These are phyloP conservation scores for Acanthisitta chloris DNA, from an alignment of 2,113 vertebrate genomes.

Conservation along the genomic window DNA sequence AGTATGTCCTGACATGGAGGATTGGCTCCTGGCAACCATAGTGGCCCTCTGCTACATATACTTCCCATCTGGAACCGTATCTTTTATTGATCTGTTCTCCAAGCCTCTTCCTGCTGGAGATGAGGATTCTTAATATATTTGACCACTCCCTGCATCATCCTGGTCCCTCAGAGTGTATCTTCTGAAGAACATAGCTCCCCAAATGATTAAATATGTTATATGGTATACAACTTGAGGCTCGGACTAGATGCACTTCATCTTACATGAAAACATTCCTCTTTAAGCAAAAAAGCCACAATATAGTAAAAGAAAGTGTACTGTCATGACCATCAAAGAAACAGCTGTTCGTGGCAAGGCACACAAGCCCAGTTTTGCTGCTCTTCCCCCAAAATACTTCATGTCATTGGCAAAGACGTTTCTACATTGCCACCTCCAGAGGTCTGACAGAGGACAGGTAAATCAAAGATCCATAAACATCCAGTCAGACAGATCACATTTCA, in stretches of 20 bases:
- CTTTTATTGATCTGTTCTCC: neutral
- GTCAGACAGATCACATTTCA: neutral
- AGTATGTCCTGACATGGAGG: neutral
- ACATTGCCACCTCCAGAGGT: neutral
- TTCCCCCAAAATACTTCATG: neutral
- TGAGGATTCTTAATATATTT: neutral
- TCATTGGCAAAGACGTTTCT: rapidly evolving
- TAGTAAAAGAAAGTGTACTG: neutral
- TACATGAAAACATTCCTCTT: neutral
- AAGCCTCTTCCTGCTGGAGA: neutral
- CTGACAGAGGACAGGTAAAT: neutral
- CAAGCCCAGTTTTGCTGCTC: neutral
- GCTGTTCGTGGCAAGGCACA: neutral
- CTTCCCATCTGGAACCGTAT: neutral
- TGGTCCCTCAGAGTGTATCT: neutral
- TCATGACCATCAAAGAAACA: neutral
- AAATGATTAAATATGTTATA: neutral
- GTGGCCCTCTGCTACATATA: neutral
- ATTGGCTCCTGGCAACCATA: neutral
- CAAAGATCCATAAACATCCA: neutral
- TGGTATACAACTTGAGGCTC: neutral
- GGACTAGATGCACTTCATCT: neutral
- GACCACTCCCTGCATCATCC: neutral
- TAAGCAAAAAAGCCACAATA: neutral
- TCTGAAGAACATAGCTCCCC: neutral